Evolutionary conservation across 1,140 invertebrate species (phyloP).

Genomic region (Andricus grossulariae): DNA sequence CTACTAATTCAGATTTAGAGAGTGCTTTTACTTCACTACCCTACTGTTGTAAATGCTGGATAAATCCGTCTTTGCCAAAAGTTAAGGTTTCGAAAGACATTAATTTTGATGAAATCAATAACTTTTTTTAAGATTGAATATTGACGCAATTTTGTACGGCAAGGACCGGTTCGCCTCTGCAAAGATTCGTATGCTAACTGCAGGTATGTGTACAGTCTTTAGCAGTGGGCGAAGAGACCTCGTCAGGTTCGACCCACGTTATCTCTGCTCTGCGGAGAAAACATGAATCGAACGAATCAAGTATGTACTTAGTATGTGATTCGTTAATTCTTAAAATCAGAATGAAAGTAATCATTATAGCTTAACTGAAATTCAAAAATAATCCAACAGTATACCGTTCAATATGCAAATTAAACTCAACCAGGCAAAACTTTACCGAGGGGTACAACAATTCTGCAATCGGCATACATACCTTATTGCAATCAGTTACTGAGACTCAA

Average conservation of each 20-base stretch:
- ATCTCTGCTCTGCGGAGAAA: constrained; percentile 15
- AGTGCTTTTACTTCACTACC: too few species aligned
- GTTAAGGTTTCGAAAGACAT: neutral
- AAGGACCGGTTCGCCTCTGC: constrained; percentile 28
- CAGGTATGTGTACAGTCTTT: constrained; percentile 23
- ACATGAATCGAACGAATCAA: neutral
- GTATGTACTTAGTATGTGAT: neutral
- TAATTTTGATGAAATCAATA: constrained; percentile 22
- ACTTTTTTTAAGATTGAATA: constrained; percentile 19
- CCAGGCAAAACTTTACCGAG: too few species aligned
- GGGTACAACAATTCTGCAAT: too few species aligned
- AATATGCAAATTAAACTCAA: too few species aligned
- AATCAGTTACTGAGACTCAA: too few species aligned
- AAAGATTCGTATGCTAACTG: constrained; percentile 18
- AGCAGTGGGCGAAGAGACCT: constrained; percentile 6
- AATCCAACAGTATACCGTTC: neutral
- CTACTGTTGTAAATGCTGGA: too few species aligned
- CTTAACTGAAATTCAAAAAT: neutral
- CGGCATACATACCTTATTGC: too few species aligned
- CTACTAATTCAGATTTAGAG: too few species aligned
- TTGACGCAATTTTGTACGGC: neutral
- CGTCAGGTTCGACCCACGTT: constrained; percentile 23
- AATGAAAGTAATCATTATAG: neutral
- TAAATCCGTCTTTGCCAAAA: neutral
- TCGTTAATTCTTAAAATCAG: neutral